Evolutionary conservation across 2,113 vertebrate genomes (phyloP).

Genomic region (Hylia prasina): DNA sequence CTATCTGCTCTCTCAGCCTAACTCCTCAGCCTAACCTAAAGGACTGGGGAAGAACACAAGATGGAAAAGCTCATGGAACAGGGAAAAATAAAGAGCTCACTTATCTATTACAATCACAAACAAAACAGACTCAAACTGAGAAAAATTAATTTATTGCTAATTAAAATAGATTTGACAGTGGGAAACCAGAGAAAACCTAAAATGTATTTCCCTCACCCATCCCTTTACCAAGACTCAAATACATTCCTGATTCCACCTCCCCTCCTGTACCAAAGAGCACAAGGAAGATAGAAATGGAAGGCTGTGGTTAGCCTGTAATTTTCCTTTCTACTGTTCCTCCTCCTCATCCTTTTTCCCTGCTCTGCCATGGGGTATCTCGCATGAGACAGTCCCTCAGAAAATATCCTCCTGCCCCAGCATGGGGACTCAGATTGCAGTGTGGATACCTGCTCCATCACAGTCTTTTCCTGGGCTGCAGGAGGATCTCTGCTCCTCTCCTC

Average conservation of each 20-base stretch:
- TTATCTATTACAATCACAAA: not conserved
- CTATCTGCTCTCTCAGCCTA: too few species aligned
- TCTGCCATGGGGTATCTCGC: not conserved
- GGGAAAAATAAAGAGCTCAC: not conserved
- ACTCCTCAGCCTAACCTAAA: not conserved
- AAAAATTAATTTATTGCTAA: not conserved
- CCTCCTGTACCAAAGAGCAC: accelerated
- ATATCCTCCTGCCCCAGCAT: not conserved
- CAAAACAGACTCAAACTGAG: not conserved
- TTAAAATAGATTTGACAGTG: not conserved
- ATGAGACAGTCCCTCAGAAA: not conserved
- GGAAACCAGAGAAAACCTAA: not conserved
- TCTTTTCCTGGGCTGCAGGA: not conserved
- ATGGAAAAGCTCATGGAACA: not conserved
- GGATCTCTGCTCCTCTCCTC: not conserved
- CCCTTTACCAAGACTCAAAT: not conserved
- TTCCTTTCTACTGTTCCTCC: not conserved
- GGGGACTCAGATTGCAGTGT: not conserved
- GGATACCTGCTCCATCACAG: not conserved
- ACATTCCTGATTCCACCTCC: not conserved
- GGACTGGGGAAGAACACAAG: not conserved
- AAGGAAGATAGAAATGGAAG: not conserved
- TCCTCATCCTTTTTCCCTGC: not conserved
- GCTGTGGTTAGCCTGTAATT: not conserved
- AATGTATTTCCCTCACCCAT: not conserved